Evolutionary conservation across 2,113 vertebrate species (phyloP), one percentile per base, ranked within the genome.

Genomic region (Paedocypris sp.): DNA sequence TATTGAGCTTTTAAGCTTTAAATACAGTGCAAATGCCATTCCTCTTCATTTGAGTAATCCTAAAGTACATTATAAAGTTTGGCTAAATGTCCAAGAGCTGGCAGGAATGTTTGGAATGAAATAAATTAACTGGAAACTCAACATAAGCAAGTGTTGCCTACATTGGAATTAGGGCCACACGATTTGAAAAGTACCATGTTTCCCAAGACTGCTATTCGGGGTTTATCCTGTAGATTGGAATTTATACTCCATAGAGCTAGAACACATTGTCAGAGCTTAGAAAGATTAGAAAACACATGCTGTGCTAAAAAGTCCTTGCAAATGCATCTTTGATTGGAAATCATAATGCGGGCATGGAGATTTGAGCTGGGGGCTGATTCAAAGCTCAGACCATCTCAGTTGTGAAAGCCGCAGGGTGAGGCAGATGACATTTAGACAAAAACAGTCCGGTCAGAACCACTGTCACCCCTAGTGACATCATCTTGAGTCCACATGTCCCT

Each of bases 361-460:
- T 56, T 25, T 39, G 9, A 39, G 13, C 22, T 35, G 39, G 2
- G 50, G 13, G 33, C 20, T 41, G 15, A 56, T 19, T 41, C 15
- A 28, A 41, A 6, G 22, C 10, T 2, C n/a, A 10, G 11, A 29
- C 31, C 19, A 18, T 20, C n/a, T 9, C 26, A 5, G 7, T 4
- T 11, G n/a, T 16, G 20, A 9, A 54, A 8, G 5, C 15, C 2
- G 5, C 36, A 8, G 52, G 15, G 31, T 18, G 13, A 22, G 54
- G 49, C 54, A 51, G 46, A 57, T 66, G 53, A 58, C 63, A 66
- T 66, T 66, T 66, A 28, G 45, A 59, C 45, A 41, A 25, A 42
- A 43, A 33, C 53, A 13, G 26, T 19, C 43, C 13, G 9, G 23
- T 48, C 50, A 41, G 31, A 45, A 59, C 60, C 19, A 9, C 38